Conservation (phyloP, 2,113 vertebrate genomes). For the Podarcis muralis region DNA sequence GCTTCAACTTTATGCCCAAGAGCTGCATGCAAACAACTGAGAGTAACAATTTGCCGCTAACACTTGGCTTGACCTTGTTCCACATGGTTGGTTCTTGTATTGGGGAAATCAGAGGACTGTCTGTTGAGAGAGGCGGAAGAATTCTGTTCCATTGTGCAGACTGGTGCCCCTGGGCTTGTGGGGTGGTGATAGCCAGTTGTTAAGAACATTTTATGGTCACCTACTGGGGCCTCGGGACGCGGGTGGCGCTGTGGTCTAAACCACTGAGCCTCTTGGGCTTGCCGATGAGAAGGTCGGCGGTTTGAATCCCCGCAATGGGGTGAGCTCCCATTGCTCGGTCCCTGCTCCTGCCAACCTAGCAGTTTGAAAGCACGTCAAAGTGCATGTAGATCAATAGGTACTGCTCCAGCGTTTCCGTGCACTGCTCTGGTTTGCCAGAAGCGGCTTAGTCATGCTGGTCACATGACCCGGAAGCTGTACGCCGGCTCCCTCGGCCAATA, state of each 20-base stretch:
- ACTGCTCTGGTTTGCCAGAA: no score
- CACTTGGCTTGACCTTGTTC: conserved; percentile 28
- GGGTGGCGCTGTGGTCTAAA: no score
- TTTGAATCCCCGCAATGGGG: fast-evolving
- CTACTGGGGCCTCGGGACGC: not conserved
- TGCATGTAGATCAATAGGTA: no score
- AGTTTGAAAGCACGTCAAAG: no score
- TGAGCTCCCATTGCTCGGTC: no score
- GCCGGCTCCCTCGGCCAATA: no score
- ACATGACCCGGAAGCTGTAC: no score
- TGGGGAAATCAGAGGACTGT: not conserved
- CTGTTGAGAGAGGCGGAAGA: not conserved
- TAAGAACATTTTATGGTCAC: not conserved
- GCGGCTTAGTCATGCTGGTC: no score
- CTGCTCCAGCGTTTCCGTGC: no score
- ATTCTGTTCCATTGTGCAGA: not conserved
- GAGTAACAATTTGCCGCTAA: not conserved
- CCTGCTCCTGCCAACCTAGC: no score
- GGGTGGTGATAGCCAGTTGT: not conserved
- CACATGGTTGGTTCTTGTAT: not conserved
- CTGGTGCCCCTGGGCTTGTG: not conserved
- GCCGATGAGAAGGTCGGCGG: no score
- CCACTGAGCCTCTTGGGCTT: no score
- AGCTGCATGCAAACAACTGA: not conserved
- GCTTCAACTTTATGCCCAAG: not conserved